Evolutionary conservation across 1,140 invertebrate species (phyloP), one percentile per base, ranked within the genome.

Genomic region (Anastatus disparis): DNA sequence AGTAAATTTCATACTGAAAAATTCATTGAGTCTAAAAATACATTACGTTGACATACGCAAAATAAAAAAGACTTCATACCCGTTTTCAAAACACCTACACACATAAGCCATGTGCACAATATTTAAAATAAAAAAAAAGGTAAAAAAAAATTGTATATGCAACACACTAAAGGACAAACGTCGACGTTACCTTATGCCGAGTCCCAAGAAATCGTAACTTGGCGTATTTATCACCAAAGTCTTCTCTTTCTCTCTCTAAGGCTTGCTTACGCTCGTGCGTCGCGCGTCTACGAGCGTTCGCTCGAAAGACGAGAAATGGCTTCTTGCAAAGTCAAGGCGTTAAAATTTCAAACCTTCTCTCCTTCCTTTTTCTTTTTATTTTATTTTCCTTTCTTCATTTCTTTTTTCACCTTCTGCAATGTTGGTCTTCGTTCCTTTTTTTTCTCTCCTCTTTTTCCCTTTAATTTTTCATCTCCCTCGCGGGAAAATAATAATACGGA

Each of bases 161-260:
- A n/a, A n/a, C n/a, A n/a, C n/a, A n/a, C n/a, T n/a, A 24, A 50
- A 12, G 48, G 35, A 53, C 35, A 40, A 12, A 15, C 62, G 71
- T n/a, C 53, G 59, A 56, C 59, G 56, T 53, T 68, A n/a, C n/a
- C n/a, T n/a, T n/a, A n/a, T n/a, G 75, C 74, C 74, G 76, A 79
- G 80, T 84, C 83, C 79, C 79, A 72, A 86, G 84, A 86, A 85
- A 86, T 84, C 84, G 84, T 86, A 86, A 85, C 84, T 83, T 84
- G 77, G 78, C 82, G 82, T 84, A 82, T 86, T 86, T 86, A 86
- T 86, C 82, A 77, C 81, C 74, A n/a, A n/a, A n/a, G n/a, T n/a
- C n/a, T n/a, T n/a, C n/a, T n/a, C n/a, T n/a, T n/a, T n/a, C n/a
- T n/a, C n/a, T n/a, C n/a, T n/a, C n/a, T n/a, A n/a, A n/a, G n/a